phyloP scores from a whole-genome alignment of 2,113 vertebrate genomes.

The Oryzias javanicus region DNA sequence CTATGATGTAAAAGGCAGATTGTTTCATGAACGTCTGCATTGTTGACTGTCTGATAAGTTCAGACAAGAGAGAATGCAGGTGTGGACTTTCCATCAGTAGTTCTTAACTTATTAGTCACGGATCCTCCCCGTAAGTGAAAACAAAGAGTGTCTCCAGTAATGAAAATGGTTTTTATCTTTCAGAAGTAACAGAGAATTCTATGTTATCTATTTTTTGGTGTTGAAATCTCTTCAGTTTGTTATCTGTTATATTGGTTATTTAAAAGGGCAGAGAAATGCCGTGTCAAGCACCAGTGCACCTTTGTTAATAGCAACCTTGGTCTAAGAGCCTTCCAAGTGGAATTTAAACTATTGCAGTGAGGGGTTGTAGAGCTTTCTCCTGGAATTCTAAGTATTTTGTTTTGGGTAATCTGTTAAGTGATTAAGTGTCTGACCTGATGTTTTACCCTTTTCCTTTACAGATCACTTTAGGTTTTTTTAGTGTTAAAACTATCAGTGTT shows the following conservation, averaged over 20 bases:
- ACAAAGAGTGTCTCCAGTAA: background rate
- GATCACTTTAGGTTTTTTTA: background rate
- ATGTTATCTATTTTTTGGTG: background rate
- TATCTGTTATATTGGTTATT: constrained; percentile 13
- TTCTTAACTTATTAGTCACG: constrained; percentile 50
- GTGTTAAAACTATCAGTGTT: background rate
- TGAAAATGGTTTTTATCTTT: too few relatives aligned
- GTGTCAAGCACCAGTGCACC: constrained; percentile 39
- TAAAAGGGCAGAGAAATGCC: constrained; percentile 30
- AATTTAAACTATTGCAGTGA: constrained; percentile 63
- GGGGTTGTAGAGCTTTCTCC: constrained; percentile 14
- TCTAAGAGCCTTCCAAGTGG: constrained; percentile 40
- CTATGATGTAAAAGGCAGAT: constrained; percentile 45
- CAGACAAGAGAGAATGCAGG: constrained; percentile 24
- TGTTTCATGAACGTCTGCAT: constrained; percentile 36
- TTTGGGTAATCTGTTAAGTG: constrained; percentile 1
- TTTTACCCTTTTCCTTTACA: background rate
- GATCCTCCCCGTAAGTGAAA: constrained; percentile 12
- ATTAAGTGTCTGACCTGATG: constrained; percentile 11
- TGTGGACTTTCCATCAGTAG: constrained; percentile 26
- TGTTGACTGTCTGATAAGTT: constrained; percentile 33
- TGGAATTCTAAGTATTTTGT: constrained; percentile 51
- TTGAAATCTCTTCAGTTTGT: background rate
- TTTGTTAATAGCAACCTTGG: constrained; percentile 56
- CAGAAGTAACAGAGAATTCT: background rate